Percentiles rank a stretch among this genome's conserved stretches.
These are phyloP conservation scores for Prunella strophiata DNA, from an alignment of 2,797 vertebrate genomes.

Conservation along the genomic window DNA sequence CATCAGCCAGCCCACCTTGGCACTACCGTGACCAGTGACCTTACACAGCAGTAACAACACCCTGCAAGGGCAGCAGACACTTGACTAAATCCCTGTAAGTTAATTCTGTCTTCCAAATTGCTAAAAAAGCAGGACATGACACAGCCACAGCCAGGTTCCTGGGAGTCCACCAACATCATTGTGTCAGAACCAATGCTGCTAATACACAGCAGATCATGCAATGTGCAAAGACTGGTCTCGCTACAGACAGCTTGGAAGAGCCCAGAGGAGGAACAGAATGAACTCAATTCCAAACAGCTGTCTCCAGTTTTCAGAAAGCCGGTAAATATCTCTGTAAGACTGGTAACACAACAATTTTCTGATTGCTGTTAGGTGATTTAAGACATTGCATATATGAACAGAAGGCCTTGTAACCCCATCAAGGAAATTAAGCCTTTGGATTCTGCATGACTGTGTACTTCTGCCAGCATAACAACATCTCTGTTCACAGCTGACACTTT, in stretches of 20 bases:
- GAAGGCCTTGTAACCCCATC: not conserved
- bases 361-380: not conserved
- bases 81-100: not conserved
- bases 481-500: not conserved
- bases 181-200: not conserved
- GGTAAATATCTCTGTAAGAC: not conserved
- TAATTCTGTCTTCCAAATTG: not conserved
- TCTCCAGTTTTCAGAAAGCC: not conserved
- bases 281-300: not conserved
- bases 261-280: not conserved
- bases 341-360: not conserved
- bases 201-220: accelerated
- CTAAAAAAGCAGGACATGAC: not conserved
- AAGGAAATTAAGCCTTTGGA: not conserved
- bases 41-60: not conserved
- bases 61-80: not conserved
- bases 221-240: not conserved
- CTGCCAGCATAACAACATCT: not conserved
- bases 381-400: not conserved
- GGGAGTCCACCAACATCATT: not conserved
- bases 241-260: not conserved
- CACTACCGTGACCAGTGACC: not conserved
- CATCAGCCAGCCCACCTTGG: not conserved
- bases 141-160: not conserved
- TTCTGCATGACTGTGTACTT: not conserved